Percentiles rank a stretch among this genome's conserved stretches.
phyloP scores from a whole-genome alignment of 2,888 invertebrate species.

The Drosophila suboccidentalis region DNA sequence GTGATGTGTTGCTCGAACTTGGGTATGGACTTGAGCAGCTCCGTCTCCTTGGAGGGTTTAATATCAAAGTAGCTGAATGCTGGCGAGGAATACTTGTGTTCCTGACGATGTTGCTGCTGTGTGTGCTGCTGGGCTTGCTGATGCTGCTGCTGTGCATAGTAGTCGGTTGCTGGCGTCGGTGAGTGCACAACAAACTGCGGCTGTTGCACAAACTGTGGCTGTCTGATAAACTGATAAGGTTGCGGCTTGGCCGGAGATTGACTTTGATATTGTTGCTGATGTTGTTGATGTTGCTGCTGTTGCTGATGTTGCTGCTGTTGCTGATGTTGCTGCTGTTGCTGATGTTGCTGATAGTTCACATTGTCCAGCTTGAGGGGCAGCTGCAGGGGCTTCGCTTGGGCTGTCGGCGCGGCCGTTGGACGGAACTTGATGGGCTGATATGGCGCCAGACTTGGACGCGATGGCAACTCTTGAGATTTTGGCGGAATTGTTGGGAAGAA shows the following conservation, averaged over 20 bases:
- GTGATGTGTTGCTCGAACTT: slow-evolving; percentile 93
- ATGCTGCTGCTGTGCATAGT: slow-evolving; percentile 48
- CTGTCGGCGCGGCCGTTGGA: slow-evolving; percentile 76
- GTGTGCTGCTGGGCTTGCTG: slow-evolving; percentile 7
- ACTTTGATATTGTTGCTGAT: slow-evolving; percentile 63
- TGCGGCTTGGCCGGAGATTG: slow-evolving; percentile 79
- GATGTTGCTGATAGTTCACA: slow-evolving; percentile 78
- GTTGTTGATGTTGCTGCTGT: slow-evolving; percentile 69
- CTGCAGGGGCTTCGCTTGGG: slow-evolving; percentile 76
- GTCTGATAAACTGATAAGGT: slow-evolving; percentile 86
- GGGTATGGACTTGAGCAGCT: slow-evolving; percentile 91
- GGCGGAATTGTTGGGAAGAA: slow-evolving; percentile 81
- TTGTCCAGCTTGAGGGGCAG: slow-evolving; percentile 76
- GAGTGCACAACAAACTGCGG: slow-evolving; percentile 75
- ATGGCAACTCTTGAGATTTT: slow-evolving; percentile 68
- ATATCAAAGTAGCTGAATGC: slow-evolving; percentile 76
- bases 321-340: slow-evolving; percentile 71
- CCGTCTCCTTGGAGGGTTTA: slow-evolving; percentile 88
- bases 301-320: slow-evolving; percentile 77
- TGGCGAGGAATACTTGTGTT: slow-evolving; percentile 42
- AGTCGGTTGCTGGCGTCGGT: slow-evolving; percentile 64
- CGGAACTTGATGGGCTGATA: slow-evolving; percentile 85
- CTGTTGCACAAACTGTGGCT: slow-evolving; percentile 83
- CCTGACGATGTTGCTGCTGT: slow-evolving; percentile 34
- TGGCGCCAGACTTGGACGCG: slow-evolving; percentile 60